These are phyloP conservation scores for Tenodera sinensis DNA, from an alignment of 2,888 invertebrate genomes.

Conservation along the genomic window DNA sequence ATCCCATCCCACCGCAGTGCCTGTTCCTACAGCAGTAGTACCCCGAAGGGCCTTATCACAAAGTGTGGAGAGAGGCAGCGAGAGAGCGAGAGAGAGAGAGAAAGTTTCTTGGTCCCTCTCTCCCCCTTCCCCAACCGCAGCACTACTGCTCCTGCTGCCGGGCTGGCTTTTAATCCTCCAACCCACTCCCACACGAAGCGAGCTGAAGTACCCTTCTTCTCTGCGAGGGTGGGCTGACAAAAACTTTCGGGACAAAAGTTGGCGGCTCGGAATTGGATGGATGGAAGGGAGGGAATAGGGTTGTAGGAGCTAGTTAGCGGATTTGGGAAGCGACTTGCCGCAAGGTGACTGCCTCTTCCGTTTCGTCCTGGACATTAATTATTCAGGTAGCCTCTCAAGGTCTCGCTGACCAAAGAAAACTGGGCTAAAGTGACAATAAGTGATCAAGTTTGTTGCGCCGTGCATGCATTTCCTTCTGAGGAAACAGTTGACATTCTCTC, in stretches of 20 bases:
- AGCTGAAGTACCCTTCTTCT: conserved; percentile 2
- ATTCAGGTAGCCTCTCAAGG: not conserved
- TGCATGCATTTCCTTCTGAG: not conserved
- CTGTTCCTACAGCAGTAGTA: not conserved
- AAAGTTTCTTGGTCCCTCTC: conserved; percentile 10
- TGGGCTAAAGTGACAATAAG: not conserved
- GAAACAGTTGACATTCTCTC: not conserved
- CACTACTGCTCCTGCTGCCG: not conserved
- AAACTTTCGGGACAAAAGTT: conserved; percentile 14
- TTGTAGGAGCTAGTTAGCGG: not conserved
- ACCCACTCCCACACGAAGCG: not conserved
- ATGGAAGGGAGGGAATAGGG: not conserved
- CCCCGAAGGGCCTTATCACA: conserved; percentile 20
- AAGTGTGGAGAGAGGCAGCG: conserved; percentile 3
- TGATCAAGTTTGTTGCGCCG: not conserved
- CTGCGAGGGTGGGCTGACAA: conserved; percentile 1
- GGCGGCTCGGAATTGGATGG: not conserved
- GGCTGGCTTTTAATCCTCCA: conserved; percentile 13
- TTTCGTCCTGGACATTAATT: not conserved
- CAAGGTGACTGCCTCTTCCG: not conserved
- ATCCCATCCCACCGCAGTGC: not conserved
- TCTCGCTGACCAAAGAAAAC: not conserved
- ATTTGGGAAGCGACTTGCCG: not conserved
- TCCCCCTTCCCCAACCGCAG: not conserved
- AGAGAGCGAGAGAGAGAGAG: not conserved